A percentile compares a stretch with the other conserved stretches of the same genome.
Evolutionary conservation across 1,140 invertebrate species (phyloP).

Genomic region (Odontomachus brunneus): DNA sequence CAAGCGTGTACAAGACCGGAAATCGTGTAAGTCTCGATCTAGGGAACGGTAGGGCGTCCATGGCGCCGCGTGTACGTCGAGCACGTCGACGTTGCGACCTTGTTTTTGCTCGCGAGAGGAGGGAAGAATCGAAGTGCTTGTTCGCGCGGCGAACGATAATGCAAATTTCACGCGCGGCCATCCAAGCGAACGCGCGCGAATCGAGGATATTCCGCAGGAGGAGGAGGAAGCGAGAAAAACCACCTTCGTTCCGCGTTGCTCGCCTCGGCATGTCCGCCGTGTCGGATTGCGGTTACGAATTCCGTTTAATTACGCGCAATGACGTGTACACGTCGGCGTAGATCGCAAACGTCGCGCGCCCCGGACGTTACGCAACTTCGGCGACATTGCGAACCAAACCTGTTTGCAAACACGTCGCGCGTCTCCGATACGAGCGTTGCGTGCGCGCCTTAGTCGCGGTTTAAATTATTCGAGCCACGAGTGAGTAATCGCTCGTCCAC

Average conservation of each 20-base stretch:
- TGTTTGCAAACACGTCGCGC: constrained; percentile 55
- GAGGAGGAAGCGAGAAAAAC: not conserved
- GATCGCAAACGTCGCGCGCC: constrained; percentile 25
- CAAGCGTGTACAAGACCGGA: too few species aligned
- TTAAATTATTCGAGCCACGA: constrained; percentile 29
- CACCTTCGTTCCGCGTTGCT: not conserved
- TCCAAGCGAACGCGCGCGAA: not conserved
- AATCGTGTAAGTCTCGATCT: too few species aligned
- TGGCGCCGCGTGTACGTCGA: too few species aligned
- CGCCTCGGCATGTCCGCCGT: constrained; percentile 13
- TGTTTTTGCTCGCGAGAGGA: not conserved
- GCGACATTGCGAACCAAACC: constrained; percentile 67
- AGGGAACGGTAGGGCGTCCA: too few species aligned
- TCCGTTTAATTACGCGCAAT: constrained; percentile 67
- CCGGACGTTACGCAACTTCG: constrained; percentile 60
- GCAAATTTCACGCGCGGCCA: constrained; percentile 44
- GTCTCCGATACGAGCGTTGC: not conserved
- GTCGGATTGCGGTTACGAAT: constrained; percentile 35
- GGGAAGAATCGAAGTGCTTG: not conserved
- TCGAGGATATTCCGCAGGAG: not conserved
- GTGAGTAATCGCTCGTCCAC: constrained; percentile 8
- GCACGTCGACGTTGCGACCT: too few species aligned
- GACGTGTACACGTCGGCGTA: constrained; percentile 42
- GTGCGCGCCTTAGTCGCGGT: not conserved
- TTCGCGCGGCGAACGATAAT: constrained; percentile 3